These are phyloP conservation scores for Benitochromis conjunctus DNA, from an alignment of 2,113 vertebrate species.

Conservation along the genomic window DNA sequence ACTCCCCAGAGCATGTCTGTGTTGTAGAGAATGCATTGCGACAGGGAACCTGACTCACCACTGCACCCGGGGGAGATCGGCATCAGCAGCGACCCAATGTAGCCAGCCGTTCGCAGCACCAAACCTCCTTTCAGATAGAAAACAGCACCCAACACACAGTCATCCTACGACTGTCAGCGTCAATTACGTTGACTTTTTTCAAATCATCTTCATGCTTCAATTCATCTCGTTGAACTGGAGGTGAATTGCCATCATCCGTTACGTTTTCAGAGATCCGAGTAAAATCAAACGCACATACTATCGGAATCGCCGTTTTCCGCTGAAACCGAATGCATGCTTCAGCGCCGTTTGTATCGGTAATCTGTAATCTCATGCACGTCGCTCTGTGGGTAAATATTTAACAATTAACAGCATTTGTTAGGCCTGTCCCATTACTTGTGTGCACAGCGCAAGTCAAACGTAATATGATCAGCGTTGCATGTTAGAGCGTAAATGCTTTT, in stretches of 20 bases:
- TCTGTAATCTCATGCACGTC: not conserved
- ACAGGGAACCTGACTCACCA: conserved; percentile 71
- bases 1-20: conserved; percentile 51
- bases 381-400: not conserved
- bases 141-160: conserved; percentile 29
- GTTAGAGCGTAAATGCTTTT: not conserved
- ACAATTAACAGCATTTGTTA: not conserved
- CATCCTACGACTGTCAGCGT: conserved; percentile 50
- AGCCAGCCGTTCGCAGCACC: conserved; percentile 42
- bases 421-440: not conserved
- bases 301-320: not conserved
- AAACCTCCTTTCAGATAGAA: conserved; percentile 44
- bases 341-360: not conserved
- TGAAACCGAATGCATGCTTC: not conserved
- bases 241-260: conserved; percentile 34
- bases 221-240: conserved; percentile 28
- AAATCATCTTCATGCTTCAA: conserved; percentile 42
- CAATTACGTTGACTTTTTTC: conserved; percentile 50
- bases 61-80: conserved; percentile 34
- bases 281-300: not conserved
- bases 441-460: conserved; percentile 7
- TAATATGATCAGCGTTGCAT: conserved; percentile 16
- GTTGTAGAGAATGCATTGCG: conserved; percentile 60
- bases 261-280: not conserved
- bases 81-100: conserved; percentile 26